Evolutionary conservation across 2,797 vertebrate genomes (phyloP).

Genomic region (Hafferia zeledoni): DNA sequence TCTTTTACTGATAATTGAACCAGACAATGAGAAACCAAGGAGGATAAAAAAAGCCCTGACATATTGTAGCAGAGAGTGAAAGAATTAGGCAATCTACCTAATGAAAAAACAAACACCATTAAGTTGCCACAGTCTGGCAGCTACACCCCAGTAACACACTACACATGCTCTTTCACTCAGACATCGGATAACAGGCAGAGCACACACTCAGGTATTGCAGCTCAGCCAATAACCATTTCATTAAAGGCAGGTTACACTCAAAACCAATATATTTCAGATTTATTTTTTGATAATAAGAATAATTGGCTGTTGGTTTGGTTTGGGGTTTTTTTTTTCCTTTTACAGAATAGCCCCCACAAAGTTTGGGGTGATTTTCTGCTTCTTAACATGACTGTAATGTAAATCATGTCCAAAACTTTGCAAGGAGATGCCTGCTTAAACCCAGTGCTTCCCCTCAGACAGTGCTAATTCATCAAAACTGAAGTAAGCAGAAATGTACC

Average conservation of each 20-base stretch:
- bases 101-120: not conserved
- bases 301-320: no score
- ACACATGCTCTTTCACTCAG: not conserved
- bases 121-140: not conserved
- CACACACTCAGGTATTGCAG: not conserved
- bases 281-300: not conserved
- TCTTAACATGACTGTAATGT: accelerated
- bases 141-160: not conserved
- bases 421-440: not conserved
- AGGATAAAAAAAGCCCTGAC: accelerated
- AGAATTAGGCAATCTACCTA: not conserved
- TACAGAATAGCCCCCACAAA: not conserved
- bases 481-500: not conserved
- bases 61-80: not conserved
- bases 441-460: not conserved
- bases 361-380: not conserved
- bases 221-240: not conserved
- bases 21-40: not conserved
- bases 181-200: not conserved
- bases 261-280: not conserved
- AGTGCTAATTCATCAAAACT: not conserved
- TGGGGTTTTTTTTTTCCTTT: not conserved
- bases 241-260: not conserved
- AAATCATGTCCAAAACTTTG: not conserved
- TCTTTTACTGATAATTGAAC: not conserved